A percentile compares a stretch with the other conserved stretches of the same genome.
Evolutionary conservation across 2,113 vertebrate genomes (phyloP).

Genomic region (Tachuris rubrigastra): DNA sequence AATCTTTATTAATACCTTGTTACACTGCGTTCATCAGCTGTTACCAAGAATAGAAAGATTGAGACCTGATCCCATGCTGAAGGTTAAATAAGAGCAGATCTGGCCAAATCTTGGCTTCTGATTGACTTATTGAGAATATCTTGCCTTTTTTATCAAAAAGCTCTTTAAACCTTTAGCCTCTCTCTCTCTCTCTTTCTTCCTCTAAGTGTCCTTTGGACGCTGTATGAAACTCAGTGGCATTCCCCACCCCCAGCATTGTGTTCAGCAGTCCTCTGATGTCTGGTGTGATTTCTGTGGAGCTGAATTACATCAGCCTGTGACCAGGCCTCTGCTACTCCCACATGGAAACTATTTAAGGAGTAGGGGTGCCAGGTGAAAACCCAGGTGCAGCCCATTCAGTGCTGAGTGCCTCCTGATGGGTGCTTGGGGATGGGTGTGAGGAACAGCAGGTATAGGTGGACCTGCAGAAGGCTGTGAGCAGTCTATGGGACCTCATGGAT

Average conservation of each 20-base stretch:
- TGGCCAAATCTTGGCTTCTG: neutral
- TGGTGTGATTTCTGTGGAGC: neutral
- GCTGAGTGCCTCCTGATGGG: fast-evolving
- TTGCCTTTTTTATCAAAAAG: neutral
- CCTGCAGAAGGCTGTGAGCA: neutral
- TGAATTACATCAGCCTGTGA: neutral
- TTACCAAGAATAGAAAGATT: slow-evolving; percentile 42
- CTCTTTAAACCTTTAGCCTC: neutral
- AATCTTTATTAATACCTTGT: slow-evolving; percentile 59
- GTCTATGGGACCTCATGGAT: neutral
- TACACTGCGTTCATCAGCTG: slow-evolving; percentile 10
- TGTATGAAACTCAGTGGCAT: fast-evolving
- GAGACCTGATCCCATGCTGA: slow-evolving; percentile 11
- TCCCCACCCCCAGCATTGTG: neutral
- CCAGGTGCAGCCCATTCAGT: neutral
- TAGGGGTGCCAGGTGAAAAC: neutral
- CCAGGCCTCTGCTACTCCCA: neutral
- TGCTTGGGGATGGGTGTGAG: neutral
- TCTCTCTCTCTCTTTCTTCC: neutral
- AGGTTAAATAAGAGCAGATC: slow-evolving; percentile 33
- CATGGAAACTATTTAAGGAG: neutral
- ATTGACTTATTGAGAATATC: neutral
- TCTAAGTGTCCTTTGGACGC: neutral
- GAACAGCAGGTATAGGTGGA: neutral
- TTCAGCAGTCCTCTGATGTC: neutral